These are phyloP conservation scores for Neotoxoptera formosana DNA, from an alignment of 1,140 invertebrate species.

Conservation along the genomic window DNA sequence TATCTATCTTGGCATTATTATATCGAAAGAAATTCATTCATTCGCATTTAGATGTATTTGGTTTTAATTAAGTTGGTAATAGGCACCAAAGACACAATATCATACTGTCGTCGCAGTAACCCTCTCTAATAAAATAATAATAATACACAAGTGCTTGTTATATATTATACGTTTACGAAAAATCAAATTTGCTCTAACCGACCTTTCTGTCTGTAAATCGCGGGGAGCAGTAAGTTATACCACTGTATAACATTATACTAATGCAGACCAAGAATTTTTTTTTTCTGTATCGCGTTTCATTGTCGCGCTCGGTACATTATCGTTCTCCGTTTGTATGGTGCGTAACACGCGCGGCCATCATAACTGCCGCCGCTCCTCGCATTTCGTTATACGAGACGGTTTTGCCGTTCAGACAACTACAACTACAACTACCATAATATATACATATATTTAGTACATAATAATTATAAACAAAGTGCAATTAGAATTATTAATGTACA, in stretches of 20 bases:
- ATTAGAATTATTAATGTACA: background rate
- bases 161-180: background rate
- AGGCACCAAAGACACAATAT: background rate
- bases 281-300: background rate
- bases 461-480: background rate
- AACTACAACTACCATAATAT: too few species aligned
- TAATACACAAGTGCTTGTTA: too few species aligned
- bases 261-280: background rate
- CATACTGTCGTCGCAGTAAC: too few species aligned
- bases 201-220: background rate
- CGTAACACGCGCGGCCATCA: background rate
- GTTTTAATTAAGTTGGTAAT: background rate
- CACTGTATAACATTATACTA: background rate
- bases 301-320: background rate
- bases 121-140: too few species aligned
- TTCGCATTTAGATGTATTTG: background rate
- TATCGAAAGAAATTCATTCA: background rate
- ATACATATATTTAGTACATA: background rate
- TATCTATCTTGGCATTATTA: background rate
- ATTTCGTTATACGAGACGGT: constrained; percentile 15
- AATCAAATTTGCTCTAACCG: background rate
- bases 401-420: background rate
- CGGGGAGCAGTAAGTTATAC: background rate
- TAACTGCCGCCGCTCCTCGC: background rate
- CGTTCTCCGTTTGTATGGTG: background rate